Evolutionary conservation across 2,797 vertebrate genomes (phyloP).

Genomic region (Sebastes taczanowskii): DNA sequence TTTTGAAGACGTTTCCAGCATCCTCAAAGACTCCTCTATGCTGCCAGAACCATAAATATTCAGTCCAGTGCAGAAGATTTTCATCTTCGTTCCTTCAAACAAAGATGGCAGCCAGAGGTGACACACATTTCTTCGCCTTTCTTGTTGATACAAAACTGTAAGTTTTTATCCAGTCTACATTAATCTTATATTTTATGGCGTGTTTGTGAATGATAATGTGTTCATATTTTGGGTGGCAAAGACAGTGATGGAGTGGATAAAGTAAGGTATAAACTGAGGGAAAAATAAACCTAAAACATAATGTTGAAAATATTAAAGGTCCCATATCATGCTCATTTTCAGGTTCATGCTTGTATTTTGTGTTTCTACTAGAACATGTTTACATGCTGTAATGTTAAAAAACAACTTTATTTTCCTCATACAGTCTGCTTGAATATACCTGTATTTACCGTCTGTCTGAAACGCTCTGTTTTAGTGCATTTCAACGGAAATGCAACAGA

Average conservation of each 20-base stretch:
- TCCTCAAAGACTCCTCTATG: constrained; percentile 24
- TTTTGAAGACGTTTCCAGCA: constrained; percentile 31
- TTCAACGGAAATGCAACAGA: no score
- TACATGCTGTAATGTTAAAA: no score
- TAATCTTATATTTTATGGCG: accelerated
- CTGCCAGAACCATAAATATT: constrained; percentile 45
- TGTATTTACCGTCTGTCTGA: no score
- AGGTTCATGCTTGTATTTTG: no score
- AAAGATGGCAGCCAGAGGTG: constrained; percentile 4
- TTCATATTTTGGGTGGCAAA: background rate
- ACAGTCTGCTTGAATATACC: accelerated
- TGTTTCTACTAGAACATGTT: no score
- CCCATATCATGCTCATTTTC: no score
- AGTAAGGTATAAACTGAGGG: background rate
- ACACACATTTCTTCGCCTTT: background rate
- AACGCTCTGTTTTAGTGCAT: no score
- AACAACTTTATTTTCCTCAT: no score
- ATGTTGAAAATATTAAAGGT: background rate
- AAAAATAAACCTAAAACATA: background rate
- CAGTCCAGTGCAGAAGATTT: constrained; percentile 6
- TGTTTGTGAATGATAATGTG: background rate
- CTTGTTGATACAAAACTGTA: background rate
- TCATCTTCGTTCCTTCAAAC: background rate
- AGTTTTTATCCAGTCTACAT: background rate
- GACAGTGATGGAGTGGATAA: background rate